Conservation (phyloP, 2,888 invertebrate species). For the Tetragonula carbonaria region DNA sequence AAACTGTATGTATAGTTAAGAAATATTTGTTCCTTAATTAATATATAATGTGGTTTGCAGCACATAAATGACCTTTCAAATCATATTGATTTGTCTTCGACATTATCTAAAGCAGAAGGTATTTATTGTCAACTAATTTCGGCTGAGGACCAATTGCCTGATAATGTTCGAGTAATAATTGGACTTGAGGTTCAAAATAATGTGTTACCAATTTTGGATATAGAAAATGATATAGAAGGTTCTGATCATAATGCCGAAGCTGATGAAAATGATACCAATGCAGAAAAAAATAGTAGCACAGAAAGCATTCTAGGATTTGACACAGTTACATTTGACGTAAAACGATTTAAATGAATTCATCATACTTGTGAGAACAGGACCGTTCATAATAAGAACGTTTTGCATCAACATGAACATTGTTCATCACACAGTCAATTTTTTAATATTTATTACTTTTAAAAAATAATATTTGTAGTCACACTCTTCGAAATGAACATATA, state of each 20-base stretch:
- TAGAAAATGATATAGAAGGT: slow-evolving; percentile 61
- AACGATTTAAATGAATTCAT: slow-evolving; percentile 77
- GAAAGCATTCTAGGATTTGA: slow-evolving; percentile 78
- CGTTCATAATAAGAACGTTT: slow-evolving; percentile 57
- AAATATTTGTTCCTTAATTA: slow-evolving; percentile 21
- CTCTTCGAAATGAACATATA: slow-evolving; percentile 1
- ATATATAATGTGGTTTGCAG: slow-evolving; percentile 84
- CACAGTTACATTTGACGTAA: slow-evolving; percentile 80
- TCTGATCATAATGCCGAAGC: slow-evolving; percentile 74
- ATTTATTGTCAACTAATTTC: slow-evolving; percentile 94
- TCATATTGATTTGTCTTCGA: slow-evolving; percentile 92
- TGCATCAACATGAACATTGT: not conserved
- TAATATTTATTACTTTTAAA: slow-evolving; percentile 8
- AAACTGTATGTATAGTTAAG: slow-evolving; percentile 1
- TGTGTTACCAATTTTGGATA: slow-evolving; percentile 66
- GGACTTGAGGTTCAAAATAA: slow-evolving; percentile 86
- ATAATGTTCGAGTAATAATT: slow-evolving; percentile 89
- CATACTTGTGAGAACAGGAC: slow-evolving; percentile 78
- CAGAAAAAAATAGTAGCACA: slow-evolving; percentile 79
- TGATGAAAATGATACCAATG: slow-evolving; percentile 82
- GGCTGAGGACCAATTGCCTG: slow-evolving; percentile 88
- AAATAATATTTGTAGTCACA: slow-evolving; percentile 10
- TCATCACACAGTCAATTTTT: slow-evolving; percentile 37
- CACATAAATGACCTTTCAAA: slow-evolving; percentile 98
- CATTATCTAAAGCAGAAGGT: slow-evolving; percentile 94